Conservation (phyloP, 2,797 vertebrate species). For the Atherinosoma microstoma region DNA sequence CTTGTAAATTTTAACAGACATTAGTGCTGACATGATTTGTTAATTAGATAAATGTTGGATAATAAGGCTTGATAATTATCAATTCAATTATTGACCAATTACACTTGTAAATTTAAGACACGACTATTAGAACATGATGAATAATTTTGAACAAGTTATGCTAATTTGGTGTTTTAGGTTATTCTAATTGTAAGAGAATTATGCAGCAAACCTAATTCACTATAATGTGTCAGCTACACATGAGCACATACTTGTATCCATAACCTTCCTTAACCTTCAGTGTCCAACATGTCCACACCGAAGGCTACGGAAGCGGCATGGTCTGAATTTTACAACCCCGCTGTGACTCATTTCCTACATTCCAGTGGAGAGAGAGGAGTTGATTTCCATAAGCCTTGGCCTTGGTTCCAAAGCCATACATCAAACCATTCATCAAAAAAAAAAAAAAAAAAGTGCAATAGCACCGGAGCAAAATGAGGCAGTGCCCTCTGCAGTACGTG, state of each 20-base stretch:
- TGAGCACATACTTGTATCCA: not conserved
- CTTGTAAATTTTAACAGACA: not conserved
- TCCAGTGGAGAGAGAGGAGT: conserved; percentile 21
- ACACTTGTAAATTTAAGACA: not conserved
- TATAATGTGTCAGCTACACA: not conserved
- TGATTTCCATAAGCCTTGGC: conserved; percentile 68
- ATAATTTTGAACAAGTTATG: not conserved
- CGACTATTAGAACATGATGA: not conserved
- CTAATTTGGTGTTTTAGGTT: not conserved
- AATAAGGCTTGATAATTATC: not conserved
- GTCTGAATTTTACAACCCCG: conserved; percentile 28
- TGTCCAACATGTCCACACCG: conserved; percentile 15
- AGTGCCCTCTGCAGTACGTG: conserved; percentile 32
- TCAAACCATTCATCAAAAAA: conserved; percentile 60
- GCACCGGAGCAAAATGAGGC: conserved; percentile 35
- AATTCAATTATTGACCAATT: not conserved
- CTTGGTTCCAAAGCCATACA: conserved; percentile 47
- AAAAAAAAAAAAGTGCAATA: conserved; percentile 4
- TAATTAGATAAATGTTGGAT: not conserved
- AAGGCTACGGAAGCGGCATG: conserved; percentile 53
- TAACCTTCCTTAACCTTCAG: not conserved
- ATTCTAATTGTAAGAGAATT: too few species aligned
- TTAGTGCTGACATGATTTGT: not conserved
- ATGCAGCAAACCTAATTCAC: not conserved
- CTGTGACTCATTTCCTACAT: conserved; percentile 51